Base-by-base conservation (phyloP, 2,113 vertebrate species). In the Misgurnus mizolepis region DNA sequence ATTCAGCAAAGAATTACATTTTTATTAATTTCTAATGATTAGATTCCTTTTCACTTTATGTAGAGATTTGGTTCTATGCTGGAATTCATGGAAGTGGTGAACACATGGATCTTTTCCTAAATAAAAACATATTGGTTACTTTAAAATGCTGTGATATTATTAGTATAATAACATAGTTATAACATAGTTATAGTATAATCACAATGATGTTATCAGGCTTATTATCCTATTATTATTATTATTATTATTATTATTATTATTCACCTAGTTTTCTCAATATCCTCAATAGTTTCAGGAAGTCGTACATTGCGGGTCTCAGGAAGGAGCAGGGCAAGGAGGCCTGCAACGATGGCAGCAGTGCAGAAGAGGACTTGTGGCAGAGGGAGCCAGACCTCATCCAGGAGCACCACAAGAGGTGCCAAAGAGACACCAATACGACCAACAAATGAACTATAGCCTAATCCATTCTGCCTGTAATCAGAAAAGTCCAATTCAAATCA, bases 241-340 rank as follows among this genome's bases (percentile, higher is more conserved):
- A 58, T 58, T 3, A 7, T n/a, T n/a, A 15, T 6, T 58, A n/a
- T 75, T 49, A 61, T 17, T 0, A n/a, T 65, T 7, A 55, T 17
- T 1, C 39, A 95, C 94, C 92, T 90, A 17, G 78, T 87, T 66
- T 83, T 79, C 69, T 95, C 93, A 75, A 95, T 87, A 0, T 95
- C 94, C 76, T 94, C 90, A 64, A 95, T 92, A 8, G 93, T 94
- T 80, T 95, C 93, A 27, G 92, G 94, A n/a, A 94, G 84, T n/a
- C 82, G 86, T 3, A 86, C 53, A 12, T 88, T 85, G 40, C 17
- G 88, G 8, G 91, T 95, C 90, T 73, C 95, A 0, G 94, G 92
- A 0, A 96, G 90, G 45, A 94, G 85, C 81, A 93, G 87, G 0
- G 89, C 71, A n/a, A 85, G 67, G 9, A 91, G 78, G 5, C 93